phyloP scores from a whole-genome alignment of 2,888 invertebrate species.

The Capitulum mitella region DNA sequence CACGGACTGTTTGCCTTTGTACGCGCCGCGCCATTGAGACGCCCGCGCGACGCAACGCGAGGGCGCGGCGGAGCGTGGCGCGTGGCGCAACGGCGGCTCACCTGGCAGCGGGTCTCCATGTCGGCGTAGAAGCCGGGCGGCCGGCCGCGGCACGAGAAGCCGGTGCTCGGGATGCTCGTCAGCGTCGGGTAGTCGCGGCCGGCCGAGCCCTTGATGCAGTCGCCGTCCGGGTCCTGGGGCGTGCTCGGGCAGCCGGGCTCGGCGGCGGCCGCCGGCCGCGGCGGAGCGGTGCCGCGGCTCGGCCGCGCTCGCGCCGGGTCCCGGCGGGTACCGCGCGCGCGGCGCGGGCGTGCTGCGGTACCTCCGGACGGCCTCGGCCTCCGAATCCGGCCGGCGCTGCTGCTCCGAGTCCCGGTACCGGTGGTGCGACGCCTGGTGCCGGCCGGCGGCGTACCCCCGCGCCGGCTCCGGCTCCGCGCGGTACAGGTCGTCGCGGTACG shows the following conservation, averaged over 20 bases:
- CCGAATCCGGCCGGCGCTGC: no score
- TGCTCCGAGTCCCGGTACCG: no score
- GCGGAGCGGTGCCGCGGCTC: background rate
- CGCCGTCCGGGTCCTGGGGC: background rate
- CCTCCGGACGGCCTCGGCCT: background rate
- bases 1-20: no score
- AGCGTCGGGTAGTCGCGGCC: constrained; percentile 30
- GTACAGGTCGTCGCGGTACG: background rate
- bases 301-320: background rate
- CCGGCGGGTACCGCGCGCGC: background rate
- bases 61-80: background rate
- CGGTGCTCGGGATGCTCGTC: constrained; percentile 27
- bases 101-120: background rate
- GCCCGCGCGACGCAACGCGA: no score
- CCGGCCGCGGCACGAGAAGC: constrained; percentile 31
- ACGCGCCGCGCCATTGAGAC: no score
- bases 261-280: no score
- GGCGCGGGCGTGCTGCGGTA: no score
- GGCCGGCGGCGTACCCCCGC: no score
- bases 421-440: no score
- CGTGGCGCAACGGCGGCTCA: background rate
- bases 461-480: background rate
- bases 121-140: constrained; percentile 8
- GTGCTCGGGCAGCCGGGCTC: background rate
- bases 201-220: constrained; percentile 29